Evolutionary conservation across 2,888 invertebrate genomes (phyloP), one percentile per base, ranked within the genome.

Genomic region (Diplolepis rosae): DNA sequence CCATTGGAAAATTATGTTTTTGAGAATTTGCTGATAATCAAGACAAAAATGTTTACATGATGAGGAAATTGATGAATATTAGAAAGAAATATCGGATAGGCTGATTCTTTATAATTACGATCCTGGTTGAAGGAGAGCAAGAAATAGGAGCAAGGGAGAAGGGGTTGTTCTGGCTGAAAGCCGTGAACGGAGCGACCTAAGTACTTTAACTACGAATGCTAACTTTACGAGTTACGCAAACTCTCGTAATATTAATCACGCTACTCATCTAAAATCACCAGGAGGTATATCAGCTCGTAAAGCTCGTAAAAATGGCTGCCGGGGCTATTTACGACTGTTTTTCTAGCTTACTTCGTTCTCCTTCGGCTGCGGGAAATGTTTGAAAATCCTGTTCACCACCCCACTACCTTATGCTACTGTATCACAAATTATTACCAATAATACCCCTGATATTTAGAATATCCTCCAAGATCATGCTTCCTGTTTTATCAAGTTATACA

Each of bases 231-330:
- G 84, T 88, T 86, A 81, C 82, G 83, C 83, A 80, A 87, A 87
- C 86, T 87, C 85, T 82, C 85, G 85, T 87, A 84, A 87, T 87
- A 88, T 87, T 88, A 87, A 88, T 88, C 87, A 87, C 84, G 78
- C 75, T 81, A 80, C 83, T 82, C 83, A 82, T 84, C 79, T 79
- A 81, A 83, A 83, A 84, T 85, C 84, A 77, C 72, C 68, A 73
- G 73, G 77, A 81, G 74, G 78, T 79, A 83, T 85, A 84, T 78
- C 80, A 78, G n/a, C 68, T 66, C 68, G 70, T 70, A 70, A 65
- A 67, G 73, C 83, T 83, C 82, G 82, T 83, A 84, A 83, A 85
- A 85, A 85, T 81, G 81, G 78, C 80, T 78, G 77, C 74, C 68
- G 71, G 68, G 65, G 76, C 75, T 84, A 83, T 84, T 83, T 84